Evolutionary conservation across 2,113 vertebrate genomes (phyloP).

Genomic region (Gasterosteus nipponicus): DNA sequence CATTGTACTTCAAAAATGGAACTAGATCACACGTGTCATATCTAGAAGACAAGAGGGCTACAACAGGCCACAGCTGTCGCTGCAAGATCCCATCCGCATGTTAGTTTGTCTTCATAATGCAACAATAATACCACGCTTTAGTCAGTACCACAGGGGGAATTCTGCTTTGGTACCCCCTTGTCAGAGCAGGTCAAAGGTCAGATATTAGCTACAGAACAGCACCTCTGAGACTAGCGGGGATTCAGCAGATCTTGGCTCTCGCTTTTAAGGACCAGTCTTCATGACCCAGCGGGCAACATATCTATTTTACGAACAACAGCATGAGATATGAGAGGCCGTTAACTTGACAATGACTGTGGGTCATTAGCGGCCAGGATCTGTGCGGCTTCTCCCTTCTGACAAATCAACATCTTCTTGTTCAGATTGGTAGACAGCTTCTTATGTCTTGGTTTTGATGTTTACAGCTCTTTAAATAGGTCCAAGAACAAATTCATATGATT

Average conservation of each 20-base stretch:
- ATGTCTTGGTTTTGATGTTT: neutral
- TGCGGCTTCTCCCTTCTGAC: neutral
- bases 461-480: neutral
- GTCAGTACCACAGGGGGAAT: constrained; percentile 30
- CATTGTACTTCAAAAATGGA: constrained; percentile 39
- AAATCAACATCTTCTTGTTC: neutral
- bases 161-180: constrained; percentile 18
- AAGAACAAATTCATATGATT: neutral
- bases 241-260: constrained; percentile 5
- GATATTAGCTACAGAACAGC: constrained; percentile 10
- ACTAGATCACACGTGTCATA: constrained; percentile 41
- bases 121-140: constrained; percentile 38
- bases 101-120: constrained; percentile 56
- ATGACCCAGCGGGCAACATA: constrained; percentile 5
- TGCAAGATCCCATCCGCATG: constrained; percentile 56
- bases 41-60: constrained; percentile 46
- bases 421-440: no score
- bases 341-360: neutral
- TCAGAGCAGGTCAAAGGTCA: constrained; percentile 37
- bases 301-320: neutral
- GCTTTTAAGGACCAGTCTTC: constrained; percentile 3
- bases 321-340: neutral
- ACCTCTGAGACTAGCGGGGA: neutral
- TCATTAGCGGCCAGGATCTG: neutral
- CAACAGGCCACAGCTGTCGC: constrained; percentile 43